These are phyloP conservation scores for Ploceus nigricollis DNA, from an alignment of 2,113 vertebrate genomes.

Conservation along the genomic window DNA sequence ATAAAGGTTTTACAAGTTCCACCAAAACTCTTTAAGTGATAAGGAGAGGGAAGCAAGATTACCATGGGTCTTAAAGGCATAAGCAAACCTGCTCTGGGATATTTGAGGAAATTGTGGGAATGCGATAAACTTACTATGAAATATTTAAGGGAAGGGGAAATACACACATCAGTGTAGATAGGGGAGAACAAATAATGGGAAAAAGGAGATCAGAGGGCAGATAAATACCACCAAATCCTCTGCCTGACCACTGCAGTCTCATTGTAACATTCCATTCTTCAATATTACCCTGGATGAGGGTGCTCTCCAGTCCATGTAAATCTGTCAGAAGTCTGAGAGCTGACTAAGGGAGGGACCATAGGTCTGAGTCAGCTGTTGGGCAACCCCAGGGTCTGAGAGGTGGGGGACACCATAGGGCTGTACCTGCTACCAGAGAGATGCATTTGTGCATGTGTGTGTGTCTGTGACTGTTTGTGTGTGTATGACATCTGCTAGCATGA, in stretches of 20 bases:
- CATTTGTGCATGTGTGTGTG: not conserved
- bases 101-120: not conserved
- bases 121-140: not conserved
- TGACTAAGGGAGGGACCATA: not conserved
- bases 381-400: not conserved
- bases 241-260: not conserved
- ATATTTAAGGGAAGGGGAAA: not conserved
- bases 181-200: not conserved
- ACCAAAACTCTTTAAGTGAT: not conserved
- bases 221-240: not conserved
- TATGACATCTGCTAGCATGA: not conserved
- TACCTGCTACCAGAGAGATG: not conserved
- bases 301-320: not conserved
- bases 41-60: not conserved
- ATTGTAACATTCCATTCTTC: not conserved
- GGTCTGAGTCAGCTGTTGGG: not conserved
- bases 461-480: no score
- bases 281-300: not conserved
- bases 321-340: not conserved
- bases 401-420: not conserved
- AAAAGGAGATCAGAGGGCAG: not conserved
- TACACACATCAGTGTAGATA: rapidly evolving
- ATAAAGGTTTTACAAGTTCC: not conserved
- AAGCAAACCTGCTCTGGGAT: not conserved
- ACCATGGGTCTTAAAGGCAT: not conserved